Evolutionary conservation across 2,797 vertebrate genomes (phyloP).

Genomic region (Coregonus suidteri): DNA sequence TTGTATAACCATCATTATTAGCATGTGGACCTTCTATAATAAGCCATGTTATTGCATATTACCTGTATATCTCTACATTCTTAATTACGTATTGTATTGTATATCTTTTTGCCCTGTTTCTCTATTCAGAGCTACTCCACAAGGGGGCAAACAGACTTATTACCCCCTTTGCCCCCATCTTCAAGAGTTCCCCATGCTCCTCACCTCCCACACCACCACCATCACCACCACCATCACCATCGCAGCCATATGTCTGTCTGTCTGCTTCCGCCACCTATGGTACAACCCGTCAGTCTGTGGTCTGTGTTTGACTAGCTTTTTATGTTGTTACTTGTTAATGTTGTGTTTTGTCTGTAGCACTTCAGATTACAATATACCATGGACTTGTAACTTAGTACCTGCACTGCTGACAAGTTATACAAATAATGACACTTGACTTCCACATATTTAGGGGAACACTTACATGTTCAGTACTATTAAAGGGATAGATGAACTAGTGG

Average conservation of each 20-base stretch:
- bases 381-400: neutral
- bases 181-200: slow-evolving; percentile 61
- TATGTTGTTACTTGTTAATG: neutral
- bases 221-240: slow-evolving; percentile 65
- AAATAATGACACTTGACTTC: neutral
- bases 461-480: neutral
- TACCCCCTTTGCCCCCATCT: slow-evolving; percentile 78
- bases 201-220: slow-evolving; percentile 60
- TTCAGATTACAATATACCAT: neutral
- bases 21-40: neutral
- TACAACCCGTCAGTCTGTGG: slow-evolving; percentile 40
- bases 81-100: neutral
- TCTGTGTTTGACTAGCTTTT: neutral
- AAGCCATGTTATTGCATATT: neutral
- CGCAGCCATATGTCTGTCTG: slow-evolving; percentile 72
- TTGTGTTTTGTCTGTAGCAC: neutral
- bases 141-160: slow-evolving; percentile 74
- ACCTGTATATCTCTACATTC: neutral
- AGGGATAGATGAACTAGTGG: neutral
- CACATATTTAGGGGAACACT: neutral
- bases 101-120: slow-evolving; percentile 42
- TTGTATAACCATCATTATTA: neutral
- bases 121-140: slow-evolving; percentile 66
- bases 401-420: neutral
- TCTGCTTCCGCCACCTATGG: slow-evolving; percentile 65